Conservation (phyloP, 2,888 invertebrate species). For the Rhaphigaster nebulosa region DNA sequence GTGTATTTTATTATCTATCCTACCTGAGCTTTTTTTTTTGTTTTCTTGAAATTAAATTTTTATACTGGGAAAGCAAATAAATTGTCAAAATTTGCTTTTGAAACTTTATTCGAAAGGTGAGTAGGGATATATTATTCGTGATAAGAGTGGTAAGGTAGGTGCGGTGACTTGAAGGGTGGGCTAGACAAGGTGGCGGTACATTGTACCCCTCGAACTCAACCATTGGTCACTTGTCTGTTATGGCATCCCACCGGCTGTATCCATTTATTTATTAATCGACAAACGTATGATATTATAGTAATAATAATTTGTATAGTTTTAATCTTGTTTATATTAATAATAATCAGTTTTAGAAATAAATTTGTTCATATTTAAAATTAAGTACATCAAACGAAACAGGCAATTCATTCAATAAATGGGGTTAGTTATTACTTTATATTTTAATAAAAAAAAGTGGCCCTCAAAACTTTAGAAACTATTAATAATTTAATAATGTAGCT, state of each 20-base stretch:
- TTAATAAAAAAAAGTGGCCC: too few relatives aligned
- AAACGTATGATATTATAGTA: background rate
- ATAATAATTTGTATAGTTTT: background rate
- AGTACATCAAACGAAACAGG: background rate
- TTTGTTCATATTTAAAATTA: background rate
- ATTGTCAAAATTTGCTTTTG: background rate
- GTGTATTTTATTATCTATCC: too few relatives aligned
- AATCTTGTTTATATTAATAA: too few relatives aligned
- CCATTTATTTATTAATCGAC: background rate
- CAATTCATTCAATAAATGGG: background rate
- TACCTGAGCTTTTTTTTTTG: background rate
- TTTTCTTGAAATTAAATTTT: background rate
- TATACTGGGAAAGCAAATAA: background rate
- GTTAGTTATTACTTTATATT: background rate
- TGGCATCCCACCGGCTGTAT: background rate
- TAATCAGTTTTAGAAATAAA: too few relatives aligned
- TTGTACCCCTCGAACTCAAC: background rate
- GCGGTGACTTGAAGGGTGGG: conserved; percentile 50
- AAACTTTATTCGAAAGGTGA: background rate
- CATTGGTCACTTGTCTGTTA: background rate
- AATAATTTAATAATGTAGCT: too few relatives aligned
- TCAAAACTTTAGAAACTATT: too few relatives aligned
- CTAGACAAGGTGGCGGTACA: conserved; percentile 22
- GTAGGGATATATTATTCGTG: background rate
- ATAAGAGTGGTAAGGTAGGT: background rate